Conservation (phyloP, 2,888 invertebrate species). For the Torymus tubicola region DNA sequence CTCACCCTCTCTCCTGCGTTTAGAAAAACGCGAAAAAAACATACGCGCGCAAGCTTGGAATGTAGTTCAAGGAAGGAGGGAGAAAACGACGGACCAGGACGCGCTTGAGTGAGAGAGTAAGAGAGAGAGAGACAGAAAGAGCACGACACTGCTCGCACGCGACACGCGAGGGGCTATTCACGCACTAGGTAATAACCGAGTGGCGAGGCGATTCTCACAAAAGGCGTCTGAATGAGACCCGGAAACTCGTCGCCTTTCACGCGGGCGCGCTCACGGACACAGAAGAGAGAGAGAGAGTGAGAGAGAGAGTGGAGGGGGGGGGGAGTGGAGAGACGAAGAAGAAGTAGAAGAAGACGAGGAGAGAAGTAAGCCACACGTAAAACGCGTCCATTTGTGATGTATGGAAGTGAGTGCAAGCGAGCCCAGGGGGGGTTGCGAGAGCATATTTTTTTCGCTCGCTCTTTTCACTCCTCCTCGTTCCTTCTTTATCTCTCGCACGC, state of each 20-base stretch:
- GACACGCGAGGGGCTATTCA: constrained; percentile 31
- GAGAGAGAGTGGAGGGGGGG: background rate
- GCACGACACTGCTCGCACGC: background rate
- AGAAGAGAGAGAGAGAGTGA: constrained; percentile 1
- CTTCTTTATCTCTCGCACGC: background rate
- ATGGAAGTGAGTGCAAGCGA: constrained; percentile 9
- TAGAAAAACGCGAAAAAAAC: background rate
- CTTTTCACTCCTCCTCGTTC: background rate
- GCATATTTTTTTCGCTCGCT: background rate
- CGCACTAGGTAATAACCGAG: constrained; percentile 38
- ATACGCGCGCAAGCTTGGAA: constrained; percentile 6
- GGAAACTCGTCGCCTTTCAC: constrained; percentile 45
- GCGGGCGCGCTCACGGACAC: background rate
- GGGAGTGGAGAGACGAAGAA: background rate
- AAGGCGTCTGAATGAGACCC: constrained; percentile 44
- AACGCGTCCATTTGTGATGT: constrained; percentile 30
- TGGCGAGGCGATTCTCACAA: constrained; percentile 38
- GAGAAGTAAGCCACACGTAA: constrained; percentile 34
- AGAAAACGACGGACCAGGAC: background rate
- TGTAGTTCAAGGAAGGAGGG: constrained; percentile 44
- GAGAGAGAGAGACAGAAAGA: no score
- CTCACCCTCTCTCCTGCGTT: no score
- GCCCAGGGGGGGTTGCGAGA: constrained; percentile 4
- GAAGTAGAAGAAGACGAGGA: background rate
- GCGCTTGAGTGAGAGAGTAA: background rate